Base-by-base conservation (phyloP, 2,113 vertebrate genomes). In the Corythoichthys haematopterus region DNA sequence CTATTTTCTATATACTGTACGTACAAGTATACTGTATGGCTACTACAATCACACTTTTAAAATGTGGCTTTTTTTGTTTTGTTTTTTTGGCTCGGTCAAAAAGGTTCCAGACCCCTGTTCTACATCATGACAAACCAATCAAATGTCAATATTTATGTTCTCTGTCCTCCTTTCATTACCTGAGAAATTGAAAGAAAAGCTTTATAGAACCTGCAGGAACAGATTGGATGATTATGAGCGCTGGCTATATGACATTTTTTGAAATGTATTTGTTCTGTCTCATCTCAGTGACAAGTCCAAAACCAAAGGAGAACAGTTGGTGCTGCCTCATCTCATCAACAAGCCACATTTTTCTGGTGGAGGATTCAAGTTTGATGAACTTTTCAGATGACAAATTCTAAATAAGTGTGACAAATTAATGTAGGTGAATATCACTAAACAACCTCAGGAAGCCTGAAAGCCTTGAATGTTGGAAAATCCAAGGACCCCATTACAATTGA, bases 271-370 rank as follows among this genome's bases (percentile, higher is more conserved):
- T 45, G 12, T 36, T 20, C 47, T 79, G 62, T 79, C 38, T 84
- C 13, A 77, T 70, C 37, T 11, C 63, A 88, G 85, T 64, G 85
- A 85, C 64, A 80, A 81, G 40, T 64, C 43, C 40, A 71, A 66
- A 37, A 61, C 47, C 28, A 79, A 72, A 45, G 68, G 52, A 66
- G 78, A 85, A 50, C 78, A 79, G n/a, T 45, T 64, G 70, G 81
- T 40, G 0, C 75, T 89, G 64, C 85, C 85, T 9, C 84, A 79
- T 70, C 72, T 86, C 38, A 73, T 64, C 83, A 76, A 67, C 83
- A 87, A 71, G 48, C 72, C 85, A 28, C 84, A 82, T 56, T 85
- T 82, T 53, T 78, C 72, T 0, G 83, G 84, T 40, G 81, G 81
- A 65, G 83, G 84, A 64, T 87, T 87, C 65, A 82, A 72, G 65